A percentile compares a stretch with the other conserved stretches of the same genome.
Conservation (phyloP, 2,888 invertebrate genomes). For the Chorisops tibialis region DNA sequence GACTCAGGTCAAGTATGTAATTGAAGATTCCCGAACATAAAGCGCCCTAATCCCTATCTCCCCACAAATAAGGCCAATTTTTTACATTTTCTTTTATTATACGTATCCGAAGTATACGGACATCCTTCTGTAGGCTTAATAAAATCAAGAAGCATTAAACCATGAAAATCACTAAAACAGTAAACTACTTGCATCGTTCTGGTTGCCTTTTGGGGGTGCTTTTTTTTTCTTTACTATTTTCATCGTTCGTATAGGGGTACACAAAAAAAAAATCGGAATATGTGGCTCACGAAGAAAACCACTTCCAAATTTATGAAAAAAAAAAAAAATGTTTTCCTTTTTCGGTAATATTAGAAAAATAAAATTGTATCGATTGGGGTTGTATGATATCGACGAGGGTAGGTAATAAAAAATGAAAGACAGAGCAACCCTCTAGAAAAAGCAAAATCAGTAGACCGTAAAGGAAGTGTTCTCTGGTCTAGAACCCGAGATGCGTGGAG, state of each 20-base stretch:
- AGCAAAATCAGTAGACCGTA: slow-evolving; percentile 14
- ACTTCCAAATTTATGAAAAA: slow-evolving; percentile 9
- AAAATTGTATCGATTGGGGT: neutral
- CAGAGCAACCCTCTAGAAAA: neutral
- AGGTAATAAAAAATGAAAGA: neutral
- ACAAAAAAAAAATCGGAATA: too few species aligned
- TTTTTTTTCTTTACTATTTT: too few species aligned
- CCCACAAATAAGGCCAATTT: neutral
- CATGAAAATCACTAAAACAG: slow-evolving; percentile 51
- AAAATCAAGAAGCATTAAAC: slow-evolving; percentile 51
- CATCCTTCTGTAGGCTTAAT: slow-evolving; percentile 32
- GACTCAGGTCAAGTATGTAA: slow-evolving; percentile 22
- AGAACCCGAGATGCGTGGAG: neutral
- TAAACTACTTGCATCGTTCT: slow-evolving; percentile 33
- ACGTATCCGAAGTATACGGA: neutral
- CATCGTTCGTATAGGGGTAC: too few species aligned
- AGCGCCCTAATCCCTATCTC: slow-evolving; percentile 1
- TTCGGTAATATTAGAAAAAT: neutral
- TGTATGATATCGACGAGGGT: neutral
- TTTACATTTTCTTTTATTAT: slow-evolving; percentile 19
- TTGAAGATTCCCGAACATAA: slow-evolving; percentile 13
- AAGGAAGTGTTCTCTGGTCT: neutral
- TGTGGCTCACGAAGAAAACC: slow-evolving; percentile 2
- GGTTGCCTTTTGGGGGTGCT: slow-evolving; percentile 4
- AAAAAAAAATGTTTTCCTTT: neutral